Evolutionary conservation across 2,888 invertebrate species (phyloP).

Genomic region (Beris chalybata): DNA sequence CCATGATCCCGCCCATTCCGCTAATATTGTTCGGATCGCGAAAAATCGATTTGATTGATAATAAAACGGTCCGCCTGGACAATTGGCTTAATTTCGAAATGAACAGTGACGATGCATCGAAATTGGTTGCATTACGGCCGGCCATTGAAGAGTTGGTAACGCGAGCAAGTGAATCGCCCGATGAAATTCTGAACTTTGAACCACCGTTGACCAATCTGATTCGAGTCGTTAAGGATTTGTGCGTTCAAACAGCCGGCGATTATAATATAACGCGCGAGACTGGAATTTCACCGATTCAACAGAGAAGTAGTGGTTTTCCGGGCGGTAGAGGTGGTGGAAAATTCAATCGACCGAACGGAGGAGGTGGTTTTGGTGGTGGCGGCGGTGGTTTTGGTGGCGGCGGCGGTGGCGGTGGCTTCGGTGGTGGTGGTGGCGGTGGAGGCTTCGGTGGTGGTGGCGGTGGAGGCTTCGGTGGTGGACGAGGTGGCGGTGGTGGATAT

Average conservation of each 20-base stretch:
- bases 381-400: conserved; percentile 42
- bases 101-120: conserved; percentile 75
- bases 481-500: conserved; percentile 34
- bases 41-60: conserved; percentile 64
- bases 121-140: conserved; percentile 83
- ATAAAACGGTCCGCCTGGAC: conserved; percentile 76
- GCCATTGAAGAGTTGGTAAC: conserved; percentile 85
- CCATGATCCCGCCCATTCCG: conserved; percentile 94
- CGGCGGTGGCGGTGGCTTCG: conserved; percentile 38
- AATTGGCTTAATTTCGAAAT: conserved; percentile 94
- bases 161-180: conserved; percentile 77
- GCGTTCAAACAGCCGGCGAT: conserved; percentile 76
- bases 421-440: conserved; percentile 38
- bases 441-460: conserved; percentile 35
- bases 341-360: conserved; percentile 42
- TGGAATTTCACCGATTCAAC: conserved; percentile 49
- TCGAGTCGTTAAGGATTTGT: conserved; percentile 71
- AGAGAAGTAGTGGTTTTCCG: conserved; percentile 44
- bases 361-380: conserved; percentile 41
- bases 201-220: conserved; percentile 60
- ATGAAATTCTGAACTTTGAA: conserved; percentile 64
- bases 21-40: conserved; percentile 89
- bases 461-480: conserved; percentile 31
- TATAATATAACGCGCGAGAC: conserved; percentile 64
- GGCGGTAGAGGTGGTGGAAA: conserved; percentile 43